Conservation (phyloP, 2,113 vertebrate species). For the Gracilinanus agilis region DNA sequence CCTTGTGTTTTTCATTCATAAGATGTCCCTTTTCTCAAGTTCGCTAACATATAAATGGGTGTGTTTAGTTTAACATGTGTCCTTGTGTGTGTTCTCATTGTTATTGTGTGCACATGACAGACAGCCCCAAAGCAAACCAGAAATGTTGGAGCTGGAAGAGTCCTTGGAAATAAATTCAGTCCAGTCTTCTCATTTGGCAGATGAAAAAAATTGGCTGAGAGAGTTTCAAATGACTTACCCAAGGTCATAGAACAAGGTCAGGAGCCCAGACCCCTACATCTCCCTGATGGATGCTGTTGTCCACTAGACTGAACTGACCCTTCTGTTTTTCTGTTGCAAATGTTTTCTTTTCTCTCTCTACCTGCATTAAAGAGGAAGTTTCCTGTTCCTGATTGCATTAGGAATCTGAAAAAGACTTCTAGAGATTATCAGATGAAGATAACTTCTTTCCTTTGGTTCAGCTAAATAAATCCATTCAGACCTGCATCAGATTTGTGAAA, state of each 20-base stretch:
- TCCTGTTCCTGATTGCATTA: neutral
- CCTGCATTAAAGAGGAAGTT: neutral
- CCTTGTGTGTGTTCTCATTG: neutral
- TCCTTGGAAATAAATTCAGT: neutral
- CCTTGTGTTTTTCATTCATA: neutral
- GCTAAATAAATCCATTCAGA: neutral
- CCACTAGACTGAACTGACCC: neutral
- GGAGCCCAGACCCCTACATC: neutral
- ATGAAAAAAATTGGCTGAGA: neutral
- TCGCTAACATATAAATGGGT: neutral
- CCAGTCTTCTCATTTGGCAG: neutral
- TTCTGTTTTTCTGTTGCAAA: neutral
- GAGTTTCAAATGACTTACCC: neutral
- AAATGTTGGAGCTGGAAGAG: neutral
- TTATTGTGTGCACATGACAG: neutral
- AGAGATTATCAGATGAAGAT: neutral
- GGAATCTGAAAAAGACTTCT: neutral
- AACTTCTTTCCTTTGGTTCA: neutral
- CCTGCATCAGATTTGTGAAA: no score
- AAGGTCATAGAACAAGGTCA: neutral
- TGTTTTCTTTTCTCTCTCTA: neutral
- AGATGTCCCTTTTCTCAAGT: neutral
- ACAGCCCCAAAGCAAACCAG: neutral
- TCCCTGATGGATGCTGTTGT: neutral
- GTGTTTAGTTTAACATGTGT: neutral